A percentile compares a stretch with the other conserved stretches of the same genome.
phyloP scores from a whole-genome alignment of 2,888 invertebrate species.

The Diadegma fenestrale region DNA sequence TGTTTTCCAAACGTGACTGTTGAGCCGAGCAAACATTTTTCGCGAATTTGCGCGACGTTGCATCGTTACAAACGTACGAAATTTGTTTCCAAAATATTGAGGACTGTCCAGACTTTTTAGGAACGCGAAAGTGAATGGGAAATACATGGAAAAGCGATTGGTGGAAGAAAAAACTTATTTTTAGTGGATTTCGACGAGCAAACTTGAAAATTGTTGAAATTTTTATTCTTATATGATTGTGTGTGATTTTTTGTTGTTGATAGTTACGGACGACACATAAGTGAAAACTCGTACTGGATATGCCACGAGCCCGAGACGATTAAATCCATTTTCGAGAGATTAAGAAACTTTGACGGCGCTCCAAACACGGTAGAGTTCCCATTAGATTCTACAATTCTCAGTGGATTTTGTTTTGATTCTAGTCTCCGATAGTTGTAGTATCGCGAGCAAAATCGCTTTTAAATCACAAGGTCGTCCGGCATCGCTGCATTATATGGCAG shows the following conservation, averaged over 20 bases:
- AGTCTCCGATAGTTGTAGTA: neutral
- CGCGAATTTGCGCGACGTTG: neutral
- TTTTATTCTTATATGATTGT: neutral
- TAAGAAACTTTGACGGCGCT: conserved; percentile 90
- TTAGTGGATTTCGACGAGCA: neutral
- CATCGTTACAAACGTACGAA: neutral
- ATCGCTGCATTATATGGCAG: conserved; percentile 32
- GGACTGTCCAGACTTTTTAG: neutral
- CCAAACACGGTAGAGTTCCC: conserved; percentile 85
- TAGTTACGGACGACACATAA: conserved; percentile 95
- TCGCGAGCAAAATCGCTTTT: conserved; percentile 12
- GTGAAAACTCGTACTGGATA: conserved; percentile 95
- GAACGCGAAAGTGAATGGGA: neutral
- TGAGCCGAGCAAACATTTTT: neutral
- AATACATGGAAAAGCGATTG: neutral
- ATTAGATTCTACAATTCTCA: neutral
- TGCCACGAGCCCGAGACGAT: conserved; percentile 91
- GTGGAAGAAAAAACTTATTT: neutral
- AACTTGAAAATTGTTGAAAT: neutral
- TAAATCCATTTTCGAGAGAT: conserved; percentile 91
- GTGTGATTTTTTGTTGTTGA: conserved; percentile 2
- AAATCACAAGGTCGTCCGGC: conserved; percentile 54
- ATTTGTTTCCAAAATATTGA: neutral
- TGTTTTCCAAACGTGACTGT: too few relatives aligned
- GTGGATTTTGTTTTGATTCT: neutral